Evolutionary conservation across 1,140 invertebrate genomes (phyloP).

Genomic region (Contarinia nasturtii): DNA sequence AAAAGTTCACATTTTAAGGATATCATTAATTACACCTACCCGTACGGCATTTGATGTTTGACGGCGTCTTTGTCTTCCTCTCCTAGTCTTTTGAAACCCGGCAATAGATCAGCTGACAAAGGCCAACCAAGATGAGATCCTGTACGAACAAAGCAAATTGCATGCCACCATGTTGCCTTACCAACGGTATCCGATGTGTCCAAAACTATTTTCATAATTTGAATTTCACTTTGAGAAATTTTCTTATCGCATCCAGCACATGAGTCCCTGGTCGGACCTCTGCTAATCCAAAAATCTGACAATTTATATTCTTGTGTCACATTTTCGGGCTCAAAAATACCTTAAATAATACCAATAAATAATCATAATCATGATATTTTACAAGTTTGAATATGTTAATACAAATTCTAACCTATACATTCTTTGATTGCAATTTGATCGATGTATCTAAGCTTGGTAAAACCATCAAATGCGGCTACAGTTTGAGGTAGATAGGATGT

Average conservation of each 20-base stretch:
- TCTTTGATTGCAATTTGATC: neutral
- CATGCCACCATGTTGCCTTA: neutral
- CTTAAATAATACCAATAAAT: too few species aligned
- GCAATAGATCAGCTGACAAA: neutral
- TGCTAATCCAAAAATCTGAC: too few species aligned
- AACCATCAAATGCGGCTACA: neutral
- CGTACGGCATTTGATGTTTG: neutral
- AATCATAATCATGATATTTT: too few species aligned
- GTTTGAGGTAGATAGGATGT: neutral
- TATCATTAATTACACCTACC: too few species aligned
- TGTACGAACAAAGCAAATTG: neutral
- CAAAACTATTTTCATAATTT: neutral
- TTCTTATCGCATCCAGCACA: neutral
- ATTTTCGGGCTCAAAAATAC: too few species aligned
- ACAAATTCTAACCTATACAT: too few species aligned
- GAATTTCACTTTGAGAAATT: neutral
- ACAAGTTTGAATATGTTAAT: too few species aligned
- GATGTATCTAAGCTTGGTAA: neutral
- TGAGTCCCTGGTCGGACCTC: neutral
- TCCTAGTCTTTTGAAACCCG: neutral
- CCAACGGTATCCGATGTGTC: neutral
- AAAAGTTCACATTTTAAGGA: too few species aligned
- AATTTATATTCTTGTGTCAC: too few species aligned
- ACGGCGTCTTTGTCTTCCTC: neutral
- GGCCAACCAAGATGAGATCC: neutral